A percentile compares a stretch with the other conserved stretches of the same genome.
Evolutionary conservation across 2,888 invertebrate genomes (phyloP).

Genomic region (Chrysolina oricalcia): DNA sequence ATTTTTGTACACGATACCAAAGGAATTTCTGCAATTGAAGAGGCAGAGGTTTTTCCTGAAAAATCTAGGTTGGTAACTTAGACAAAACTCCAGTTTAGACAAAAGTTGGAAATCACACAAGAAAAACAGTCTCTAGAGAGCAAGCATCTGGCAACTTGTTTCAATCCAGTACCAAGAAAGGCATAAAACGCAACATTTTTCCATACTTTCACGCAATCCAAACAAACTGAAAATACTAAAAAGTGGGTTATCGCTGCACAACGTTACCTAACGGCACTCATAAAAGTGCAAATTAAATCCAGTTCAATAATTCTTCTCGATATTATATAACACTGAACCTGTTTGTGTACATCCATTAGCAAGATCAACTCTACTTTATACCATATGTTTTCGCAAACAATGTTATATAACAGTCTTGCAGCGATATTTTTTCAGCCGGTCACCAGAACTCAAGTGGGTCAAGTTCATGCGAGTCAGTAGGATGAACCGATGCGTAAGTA

Average conservation of each 20-base stretch:
- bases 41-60: too few relatives aligned
- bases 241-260: background rate
- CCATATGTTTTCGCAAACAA: background rate
- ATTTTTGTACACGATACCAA: too few relatives aligned
- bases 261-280: background rate
- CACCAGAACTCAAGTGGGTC: constrained; percentile 23
- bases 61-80: too few relatives aligned
- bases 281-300: background rate
- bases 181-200: background rate
- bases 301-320: constrained; percentile 17
- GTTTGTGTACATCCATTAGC: constrained; percentile 1
- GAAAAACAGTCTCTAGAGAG: too few relatives aligned
- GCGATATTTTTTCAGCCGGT: constrained; percentile 15
- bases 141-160: background rate
- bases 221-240: background rate
- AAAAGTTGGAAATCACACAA: too few relatives aligned
- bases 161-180: background rate
- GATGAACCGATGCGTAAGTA: constrained; percentile 4
- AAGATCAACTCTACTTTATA: background rate
- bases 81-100: too few relatives aligned
- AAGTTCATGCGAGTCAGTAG: constrained; percentile 7
- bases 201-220: background rate
- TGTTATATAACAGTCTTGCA: constrained; percentile 1
- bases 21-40: too few relatives aligned
- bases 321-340: constrained; percentile 20